phyloP scores from a whole-genome alignment of 2,888 invertebrate species.

The Scaptomyza tumidula region DNA sequence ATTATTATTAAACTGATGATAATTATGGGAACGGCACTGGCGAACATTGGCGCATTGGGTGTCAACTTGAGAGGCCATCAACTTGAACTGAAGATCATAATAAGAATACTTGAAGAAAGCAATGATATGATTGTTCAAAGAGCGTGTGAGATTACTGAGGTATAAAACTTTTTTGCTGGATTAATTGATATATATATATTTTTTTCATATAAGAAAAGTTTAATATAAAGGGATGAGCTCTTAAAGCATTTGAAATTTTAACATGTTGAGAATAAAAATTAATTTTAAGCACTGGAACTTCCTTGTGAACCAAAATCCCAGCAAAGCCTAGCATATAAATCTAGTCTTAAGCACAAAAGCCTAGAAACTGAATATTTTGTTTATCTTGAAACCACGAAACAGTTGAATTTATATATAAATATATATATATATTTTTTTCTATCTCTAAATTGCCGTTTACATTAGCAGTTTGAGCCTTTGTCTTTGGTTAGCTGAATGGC shows the following conservation, averaged over 20 bases:
- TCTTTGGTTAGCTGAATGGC: constrained; percentile 31
- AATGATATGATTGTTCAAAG: not conserved
- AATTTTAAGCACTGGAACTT: not conserved
- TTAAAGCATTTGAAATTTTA: too few relatives aligned
- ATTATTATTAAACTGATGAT: constrained; percentile 52
- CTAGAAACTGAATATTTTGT: constrained; percentile 33
- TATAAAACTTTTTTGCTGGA: too few relatives aligned
- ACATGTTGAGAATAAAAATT: not conserved
- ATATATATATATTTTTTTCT: not conserved
- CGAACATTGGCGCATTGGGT: not conserved
- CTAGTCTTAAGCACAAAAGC: not conserved
- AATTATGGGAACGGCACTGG: constrained; percentile 27
- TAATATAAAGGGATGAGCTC: not conserved
- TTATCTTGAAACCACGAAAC: constrained; percentile 57
- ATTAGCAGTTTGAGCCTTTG: not conserved
- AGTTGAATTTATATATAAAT: constrained; percentile 14
- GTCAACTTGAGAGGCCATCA: constrained; percentile 27
- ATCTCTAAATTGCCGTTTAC: constrained; percentile 38
- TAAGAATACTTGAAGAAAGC: not conserved
- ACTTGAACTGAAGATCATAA: constrained; percentile 26
- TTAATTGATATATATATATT: too few relatives aligned
- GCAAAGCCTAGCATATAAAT: not conserved
- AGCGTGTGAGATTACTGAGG: not conserved
- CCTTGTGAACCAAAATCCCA: not conserved
- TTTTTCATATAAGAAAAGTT: too few relatives aligned